Evolutionary conservation across 2,797 vertebrate genomes (phyloP).

Genomic region (Trematomus bernacchii): DNA sequence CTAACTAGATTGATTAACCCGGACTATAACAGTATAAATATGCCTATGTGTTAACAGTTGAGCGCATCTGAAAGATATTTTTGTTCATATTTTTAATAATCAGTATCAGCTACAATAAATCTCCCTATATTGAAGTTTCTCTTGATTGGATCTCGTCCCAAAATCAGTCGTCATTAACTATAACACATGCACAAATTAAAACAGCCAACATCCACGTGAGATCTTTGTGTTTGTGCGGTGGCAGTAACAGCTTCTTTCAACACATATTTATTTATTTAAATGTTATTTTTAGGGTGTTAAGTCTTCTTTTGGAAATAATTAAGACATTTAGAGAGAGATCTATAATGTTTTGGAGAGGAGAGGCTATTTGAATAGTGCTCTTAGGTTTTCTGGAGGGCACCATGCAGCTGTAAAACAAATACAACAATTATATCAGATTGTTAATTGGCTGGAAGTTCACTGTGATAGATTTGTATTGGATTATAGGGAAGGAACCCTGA

Average conservation of each 20-base stretch:
- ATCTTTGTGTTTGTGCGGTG: conserved; percentile 21
- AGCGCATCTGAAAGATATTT: background rate
- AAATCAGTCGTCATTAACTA: conserved; percentile 5
- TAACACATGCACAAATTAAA: conserved; percentile 36
- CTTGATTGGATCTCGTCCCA: conserved; percentile 7
- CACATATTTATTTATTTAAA: conserved; percentile 11
- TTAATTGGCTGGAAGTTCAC: background rate
- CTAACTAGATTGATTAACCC: background rate
- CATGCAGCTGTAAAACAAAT: background rate
- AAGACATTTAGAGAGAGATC: conserved; percentile 6
- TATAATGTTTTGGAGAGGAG: background rate
- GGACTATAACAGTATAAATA: background rate
- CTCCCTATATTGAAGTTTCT: background rate
- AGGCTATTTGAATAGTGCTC: background rate
- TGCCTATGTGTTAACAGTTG: background rate
- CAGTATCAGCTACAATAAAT: conserved; percentile 6
- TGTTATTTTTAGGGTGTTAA: background rate
- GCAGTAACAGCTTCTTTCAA: conserved; percentile 10
- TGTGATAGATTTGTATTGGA: conserved; percentile 1
- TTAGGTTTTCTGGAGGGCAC: background rate
- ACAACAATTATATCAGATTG: background rate
- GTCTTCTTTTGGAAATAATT: conserved; percentile 8
- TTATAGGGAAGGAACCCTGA: background rate
- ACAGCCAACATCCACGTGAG: conserved; percentile 11
- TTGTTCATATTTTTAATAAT: background rate